A percentile compares a stretch with the other conserved stretches of the same genome.
These are phyloP conservation scores for Probaryconus sp. DNA, from an alignment of 1,140 invertebrate genomes.

Conservation along the genomic window DNA sequence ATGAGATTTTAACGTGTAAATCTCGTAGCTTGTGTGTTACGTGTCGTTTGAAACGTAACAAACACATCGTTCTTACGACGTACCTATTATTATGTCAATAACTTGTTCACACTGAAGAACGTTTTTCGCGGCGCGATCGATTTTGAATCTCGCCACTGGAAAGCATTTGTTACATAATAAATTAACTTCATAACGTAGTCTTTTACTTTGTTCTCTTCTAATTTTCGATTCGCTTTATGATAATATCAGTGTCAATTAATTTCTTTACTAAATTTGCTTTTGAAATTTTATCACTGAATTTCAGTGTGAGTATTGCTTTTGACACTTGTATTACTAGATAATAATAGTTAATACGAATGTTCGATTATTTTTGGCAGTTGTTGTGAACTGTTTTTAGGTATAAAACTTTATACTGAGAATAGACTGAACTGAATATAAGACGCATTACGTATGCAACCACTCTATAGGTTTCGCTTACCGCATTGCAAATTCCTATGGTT, in stretches of 20 bases:
- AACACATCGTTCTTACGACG: constrained; percentile 1
- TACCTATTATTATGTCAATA: constrained; percentile 36
- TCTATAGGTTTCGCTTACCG: constrained; percentile 55
- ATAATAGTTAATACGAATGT: too few relatives aligned
- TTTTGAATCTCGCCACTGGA: constrained; percentile 31
- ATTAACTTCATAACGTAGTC: constrained; percentile 31
- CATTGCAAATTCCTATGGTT: constrained; percentile 51
- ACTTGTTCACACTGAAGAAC: constrained; percentile 40
- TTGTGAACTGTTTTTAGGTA: too few relatives aligned
- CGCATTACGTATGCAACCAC: constrained; percentile 45
- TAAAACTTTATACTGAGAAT: constrained; percentile 1
- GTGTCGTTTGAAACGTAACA: constrained; percentile 20
- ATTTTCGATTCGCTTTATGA: constrained; percentile 2
- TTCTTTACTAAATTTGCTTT: too few relatives aligned
- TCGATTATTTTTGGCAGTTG: too few relatives aligned
- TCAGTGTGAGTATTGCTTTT: too few relatives aligned
- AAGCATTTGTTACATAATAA: constrained; percentile 52
- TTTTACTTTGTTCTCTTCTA: neutral
- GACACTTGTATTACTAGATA: too few relatives aligned
- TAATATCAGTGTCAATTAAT: neutral
- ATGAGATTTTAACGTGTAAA: neutral
- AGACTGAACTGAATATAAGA: constrained; percentile 33
- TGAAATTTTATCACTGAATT: too few relatives aligned
- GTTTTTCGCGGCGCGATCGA: constrained; percentile 41
- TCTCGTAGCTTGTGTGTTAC: constrained; percentile 1